A percentile compares a stretch with the other conserved stretches of the same genome.
These are phyloP conservation scores for Oncopodura yosiiana DNA, from an alignment of 1,140 invertebrate genomes.

Conservation along the genomic window DNA sequence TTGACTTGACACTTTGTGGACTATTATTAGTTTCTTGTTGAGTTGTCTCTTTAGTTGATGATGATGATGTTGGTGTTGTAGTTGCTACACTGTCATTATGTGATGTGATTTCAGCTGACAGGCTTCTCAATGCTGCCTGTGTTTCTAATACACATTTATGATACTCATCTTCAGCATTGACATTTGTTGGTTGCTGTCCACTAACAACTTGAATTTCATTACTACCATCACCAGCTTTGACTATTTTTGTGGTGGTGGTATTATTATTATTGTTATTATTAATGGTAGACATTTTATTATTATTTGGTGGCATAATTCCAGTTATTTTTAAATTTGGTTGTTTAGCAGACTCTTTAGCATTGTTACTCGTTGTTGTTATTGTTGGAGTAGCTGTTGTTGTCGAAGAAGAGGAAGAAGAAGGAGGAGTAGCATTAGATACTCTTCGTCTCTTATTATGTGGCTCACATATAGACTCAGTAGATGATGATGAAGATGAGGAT, in stretches of 20 bases:
- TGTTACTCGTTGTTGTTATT: constrained; percentile 1
- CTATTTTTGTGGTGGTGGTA: not conserved
- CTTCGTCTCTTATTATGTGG: too few relatives aligned
- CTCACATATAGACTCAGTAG: too few relatives aligned
- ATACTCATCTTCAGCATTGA: constrained; percentile 33
- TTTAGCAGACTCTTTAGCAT: too few relatives aligned
- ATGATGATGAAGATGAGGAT: not conserved
- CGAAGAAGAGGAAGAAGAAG: too few relatives aligned
- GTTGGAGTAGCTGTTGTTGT: too few relatives aligned
- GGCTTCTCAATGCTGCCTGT: constrained; percentile 28
- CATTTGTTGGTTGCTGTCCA: too few relatives aligned
- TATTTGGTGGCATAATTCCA: not conserved
- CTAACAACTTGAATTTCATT: constrained; percentile 2
- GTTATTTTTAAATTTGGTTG: too few relatives aligned
- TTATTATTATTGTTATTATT: not conserved
- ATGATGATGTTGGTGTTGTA: not conserved
- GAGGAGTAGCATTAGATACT: too few relatives aligned
- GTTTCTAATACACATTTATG: constrained; percentile 35
- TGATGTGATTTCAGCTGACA: constrained; percentile 32
- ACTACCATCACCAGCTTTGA: constrained; percentile 7
- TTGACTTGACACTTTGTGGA: not conserved
- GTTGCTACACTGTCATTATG: constrained; percentile 19
- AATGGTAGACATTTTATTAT: not conserved
- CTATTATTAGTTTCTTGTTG: not conserved
- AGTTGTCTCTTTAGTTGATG: not conserved